Percentiles rank a stretch among this genome's conserved stretches.
Evolutionary conservation across 2,797 vertebrate genomes (phyloP).

Genomic region (Tamandua tetradactyla): DNA sequence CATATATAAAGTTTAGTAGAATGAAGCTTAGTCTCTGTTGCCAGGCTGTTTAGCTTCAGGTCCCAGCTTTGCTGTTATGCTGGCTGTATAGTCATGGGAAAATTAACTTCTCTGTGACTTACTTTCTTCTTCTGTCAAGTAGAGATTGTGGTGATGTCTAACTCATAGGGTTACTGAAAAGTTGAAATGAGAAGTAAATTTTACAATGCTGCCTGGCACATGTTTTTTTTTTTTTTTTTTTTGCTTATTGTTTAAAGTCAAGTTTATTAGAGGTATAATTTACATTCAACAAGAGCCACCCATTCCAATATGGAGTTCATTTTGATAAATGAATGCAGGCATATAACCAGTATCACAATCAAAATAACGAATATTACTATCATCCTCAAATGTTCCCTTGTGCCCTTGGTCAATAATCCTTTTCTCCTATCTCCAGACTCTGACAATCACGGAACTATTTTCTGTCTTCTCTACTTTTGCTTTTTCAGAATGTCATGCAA

Average conservation of each 20-base stretch:
- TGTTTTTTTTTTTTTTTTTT: not conserved
- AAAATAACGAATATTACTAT: not conserved
- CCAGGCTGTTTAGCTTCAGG: not conserved
- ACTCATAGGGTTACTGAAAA: not conserved
- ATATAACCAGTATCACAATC: not conserved
- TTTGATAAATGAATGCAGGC: not conserved
- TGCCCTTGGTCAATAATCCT: not conserved
- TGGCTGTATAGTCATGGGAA: not conserved
- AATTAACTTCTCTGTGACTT: not conserved
- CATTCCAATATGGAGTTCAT: not conserved
- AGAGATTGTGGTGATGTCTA: not conserved
- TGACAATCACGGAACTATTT: not conserved
- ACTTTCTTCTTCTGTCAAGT: not conserved
- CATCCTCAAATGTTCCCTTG: not conserved
- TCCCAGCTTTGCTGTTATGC: not conserved
- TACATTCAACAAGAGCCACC: no score
- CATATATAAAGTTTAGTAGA: not conserved
- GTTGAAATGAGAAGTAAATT: not conserved
- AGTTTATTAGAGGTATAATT: slow-evolving; percentile 17
- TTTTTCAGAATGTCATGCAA: not conserved
- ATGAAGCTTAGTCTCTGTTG: not conserved
- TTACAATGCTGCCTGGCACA: not conserved
- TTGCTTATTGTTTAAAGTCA: not conserved
- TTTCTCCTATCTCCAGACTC: not conserved
- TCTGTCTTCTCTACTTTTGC: not conserved